These are phyloP conservation scores for Gadopsis marmoratus DNA, from an alignment of 2,797 vertebrate genomes.

Conservation along the genomic window DNA sequence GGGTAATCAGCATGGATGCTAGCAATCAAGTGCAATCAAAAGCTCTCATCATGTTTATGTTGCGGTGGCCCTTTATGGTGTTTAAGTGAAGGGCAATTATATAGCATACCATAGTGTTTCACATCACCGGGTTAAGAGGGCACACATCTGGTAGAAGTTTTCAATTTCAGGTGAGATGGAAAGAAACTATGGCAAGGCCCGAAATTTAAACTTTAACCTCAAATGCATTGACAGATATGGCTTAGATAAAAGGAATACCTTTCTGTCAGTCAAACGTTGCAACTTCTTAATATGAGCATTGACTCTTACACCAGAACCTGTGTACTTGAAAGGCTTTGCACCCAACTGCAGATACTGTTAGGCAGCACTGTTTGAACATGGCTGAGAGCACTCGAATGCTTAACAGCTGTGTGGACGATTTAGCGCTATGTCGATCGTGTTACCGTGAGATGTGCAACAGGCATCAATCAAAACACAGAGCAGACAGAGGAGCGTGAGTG, in stretches of 20 bases:
- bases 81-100: conserved; percentile 42
- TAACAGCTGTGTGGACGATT: conserved; percentile 69
- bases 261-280: conserved; percentile 1
- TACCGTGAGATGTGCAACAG: conserved; percentile 46
- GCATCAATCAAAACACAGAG: conserved; percentile 57
- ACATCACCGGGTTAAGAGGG: not conserved
- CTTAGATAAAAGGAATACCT: conserved; percentile 13
- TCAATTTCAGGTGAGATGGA: conserved; percentile 10
- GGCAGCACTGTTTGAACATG: conserved; percentile 38
- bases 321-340: conserved; percentile 35
- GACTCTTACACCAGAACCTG: not conserved
- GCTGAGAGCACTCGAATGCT: conserved; percentile 45
- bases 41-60: conserved; percentile 77
- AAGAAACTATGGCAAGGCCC: not conserved
- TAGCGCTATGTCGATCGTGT: conserved; percentile 46
- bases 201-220: not conserved
- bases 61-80: conserved; percentile 39
- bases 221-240: not conserved
- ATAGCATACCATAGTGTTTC: conserved; percentile 18
- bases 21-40: conserved; percentile 84
- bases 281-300: conserved; percentile 19
- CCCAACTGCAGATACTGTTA: conserved; percentile 38
- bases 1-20: conserved; percentile 78
- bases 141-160: not conserved
- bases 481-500: conserved; percentile 41